Base-by-base conservation (phyloP, 2,888 invertebrate species). In the Strigamia crassipes region DNA sequence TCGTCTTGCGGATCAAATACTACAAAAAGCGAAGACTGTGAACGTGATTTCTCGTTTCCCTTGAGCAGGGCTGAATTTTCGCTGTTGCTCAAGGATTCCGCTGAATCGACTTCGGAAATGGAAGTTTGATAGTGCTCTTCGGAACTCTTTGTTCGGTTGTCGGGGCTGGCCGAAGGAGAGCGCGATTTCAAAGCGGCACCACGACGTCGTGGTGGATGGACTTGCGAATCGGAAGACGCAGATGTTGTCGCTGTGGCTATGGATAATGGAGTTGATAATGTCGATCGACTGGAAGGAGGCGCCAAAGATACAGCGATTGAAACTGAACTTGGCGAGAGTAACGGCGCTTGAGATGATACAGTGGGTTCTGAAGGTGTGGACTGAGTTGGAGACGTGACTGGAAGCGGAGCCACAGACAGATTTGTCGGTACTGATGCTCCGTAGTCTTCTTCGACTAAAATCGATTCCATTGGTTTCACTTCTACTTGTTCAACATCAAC, bases 1-100 rank as follows among this genome's bases (percentile, higher is more conserved):
- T 95, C 95, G 86, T 95, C 95, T 85, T 94, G 92, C n/a, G 92
- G 90, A 83, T 94, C 94, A 66, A 84, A 84, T 38, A 83, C 82
- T 82, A 84, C 82, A 10, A 84, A 82, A 34, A 84, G 78, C 10
- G 84, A 84, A 27, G 84, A 42, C 34, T 85, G 82, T 0, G 94
- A 94, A 46, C 83, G 84, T 23, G 84, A 84, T 56, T 83, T 83
- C 18, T 83, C 84, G 27, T 81, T 84, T 42, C 84, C 83, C 51
- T 87, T 86, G n/a, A 89, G 85, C 42, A 89, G 84, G 0, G 88
- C 87, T 4, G 87, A 86, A 56, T 79, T 92, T 91, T 31, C 94
- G 91, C 86, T 90, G 86, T 85, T 88, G 86, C 85, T 86, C 51
- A 89, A 84, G 0, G 88, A 88, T 82, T 89, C 89, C 4, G 86